Evolutionary conservation across 2,797 vertebrate genomes (phyloP).

Genomic region (Sebastes alutus): DNA sequence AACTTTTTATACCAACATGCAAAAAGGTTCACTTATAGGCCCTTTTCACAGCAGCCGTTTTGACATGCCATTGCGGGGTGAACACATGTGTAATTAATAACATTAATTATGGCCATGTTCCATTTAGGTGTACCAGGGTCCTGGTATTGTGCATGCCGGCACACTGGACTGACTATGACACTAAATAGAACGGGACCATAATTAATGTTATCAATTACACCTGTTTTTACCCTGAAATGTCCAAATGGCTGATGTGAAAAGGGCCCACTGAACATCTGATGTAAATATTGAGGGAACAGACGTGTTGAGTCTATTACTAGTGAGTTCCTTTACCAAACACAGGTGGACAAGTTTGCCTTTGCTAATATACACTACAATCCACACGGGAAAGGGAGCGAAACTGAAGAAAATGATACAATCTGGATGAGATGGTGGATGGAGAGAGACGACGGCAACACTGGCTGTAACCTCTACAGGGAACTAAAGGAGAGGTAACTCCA

Average conservation of each 20-base stretch:
- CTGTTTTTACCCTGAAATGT: too few relatives aligned
- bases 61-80: too few relatives aligned
- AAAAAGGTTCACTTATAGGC: too few relatives aligned
- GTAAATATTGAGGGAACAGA: neutral
- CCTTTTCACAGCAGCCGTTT: too few relatives aligned
- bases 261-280: neutral
- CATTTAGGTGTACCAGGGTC: too few relatives aligned
- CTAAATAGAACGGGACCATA: too few relatives aligned
- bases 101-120: too few relatives aligned
- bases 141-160: too few relatives aligned
- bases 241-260: too few relatives aligned
- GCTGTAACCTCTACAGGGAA: neutral
- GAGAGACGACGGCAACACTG: neutral
- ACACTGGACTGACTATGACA: too few relatives aligned
- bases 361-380: neutral
- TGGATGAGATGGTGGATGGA: neutral
- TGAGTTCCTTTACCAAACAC: neutral
- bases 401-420: neutral
- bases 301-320: neutral
- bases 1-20: neutral
- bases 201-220: too few relatives aligned
- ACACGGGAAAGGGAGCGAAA: neutral
- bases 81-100: too few relatives aligned
- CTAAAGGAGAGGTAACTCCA: conserved; percentile 5
- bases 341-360: neutral